Conservation (phyloP, 2,888 invertebrate genomes). For the Dryomyza anilis region DNA sequence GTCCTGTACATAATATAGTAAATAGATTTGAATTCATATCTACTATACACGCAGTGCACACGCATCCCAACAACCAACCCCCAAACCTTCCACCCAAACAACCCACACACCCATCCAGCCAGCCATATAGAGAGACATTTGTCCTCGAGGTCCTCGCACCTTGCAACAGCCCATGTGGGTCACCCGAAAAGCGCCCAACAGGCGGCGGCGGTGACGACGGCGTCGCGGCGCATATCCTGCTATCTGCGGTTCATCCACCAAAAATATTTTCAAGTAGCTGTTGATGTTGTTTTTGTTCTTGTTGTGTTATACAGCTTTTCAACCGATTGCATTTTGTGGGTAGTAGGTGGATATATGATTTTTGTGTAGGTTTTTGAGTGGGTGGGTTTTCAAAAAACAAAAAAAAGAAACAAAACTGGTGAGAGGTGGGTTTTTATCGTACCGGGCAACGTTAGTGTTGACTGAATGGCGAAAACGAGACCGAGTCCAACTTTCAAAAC, state of each 20-base stretch:
- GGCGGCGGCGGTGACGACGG: no score
- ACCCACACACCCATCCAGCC: constrained; percentile 8
- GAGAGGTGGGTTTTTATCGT: no score
- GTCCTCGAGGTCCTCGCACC: no score
- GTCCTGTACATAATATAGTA: constrained; percentile 12
- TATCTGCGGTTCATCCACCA: constrained; percentile 32
- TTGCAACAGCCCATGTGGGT: no score
- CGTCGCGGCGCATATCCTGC: constrained; percentile 20
- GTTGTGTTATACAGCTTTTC: constrained; percentile 11
- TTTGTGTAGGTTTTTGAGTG: constrained; percentile 37
- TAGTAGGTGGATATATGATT: neutral
- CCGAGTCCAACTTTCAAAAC: no score
- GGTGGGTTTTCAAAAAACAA: constrained; percentile 13
- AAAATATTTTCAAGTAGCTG: constrained; percentile 31
- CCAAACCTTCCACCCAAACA: neutral
- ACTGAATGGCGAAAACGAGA: no score
- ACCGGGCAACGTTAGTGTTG: no score
- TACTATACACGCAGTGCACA: neutral
- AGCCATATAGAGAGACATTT: no score
- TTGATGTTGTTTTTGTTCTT: constrained; percentile 9
- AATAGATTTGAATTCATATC: constrained; percentile 18
- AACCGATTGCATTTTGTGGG: constrained; percentile 26
- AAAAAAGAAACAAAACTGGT: no score
- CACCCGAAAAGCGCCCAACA: no score
- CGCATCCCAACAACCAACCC: neutral